A percentile compares a stretch with the other conserved stretches of the same genome.
These are phyloP conservation scores for Epinotia nisella DNA, from an alignment of 2,888 invertebrate genomes.

Conservation along the genomic window DNA sequence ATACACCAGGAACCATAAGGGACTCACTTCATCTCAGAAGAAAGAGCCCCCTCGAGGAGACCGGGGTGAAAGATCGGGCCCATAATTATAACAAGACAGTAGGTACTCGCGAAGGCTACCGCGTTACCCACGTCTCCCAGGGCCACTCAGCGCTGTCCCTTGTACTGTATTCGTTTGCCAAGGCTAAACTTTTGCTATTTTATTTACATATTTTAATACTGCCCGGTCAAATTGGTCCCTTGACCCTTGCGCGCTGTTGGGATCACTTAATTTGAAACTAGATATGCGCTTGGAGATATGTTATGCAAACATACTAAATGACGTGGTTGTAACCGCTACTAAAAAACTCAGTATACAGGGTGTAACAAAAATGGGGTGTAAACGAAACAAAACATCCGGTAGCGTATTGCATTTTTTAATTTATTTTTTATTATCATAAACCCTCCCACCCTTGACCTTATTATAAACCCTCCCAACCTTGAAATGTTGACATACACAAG, in stretches of 20 bases:
- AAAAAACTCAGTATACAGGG: no score
- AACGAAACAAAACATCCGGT: no score
- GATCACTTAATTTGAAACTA: conserved; percentile 15
- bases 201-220: conserved; percentile 44
- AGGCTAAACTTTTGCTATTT: conserved; percentile 38
- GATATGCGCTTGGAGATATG: neutral
- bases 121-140: neutral
- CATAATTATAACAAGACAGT: conserved; percentile 30
- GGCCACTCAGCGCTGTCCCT: conserved; percentile 13
- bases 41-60: neutral
- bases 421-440: no score
- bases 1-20: neutral
- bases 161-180: conserved; percentile 17
- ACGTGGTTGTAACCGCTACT: neutral
- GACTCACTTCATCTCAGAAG: neutral
- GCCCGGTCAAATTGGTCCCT: conserved; percentile 28
- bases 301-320: neutral
- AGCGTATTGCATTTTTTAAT: no score
- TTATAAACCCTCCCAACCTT: no score
- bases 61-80: conserved; percentile 2
- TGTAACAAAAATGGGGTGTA: no score
- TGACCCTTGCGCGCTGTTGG: conserved; percentile 1
- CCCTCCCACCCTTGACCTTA: no score
- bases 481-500: no score
- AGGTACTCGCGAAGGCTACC: neutral